Evolutionary conservation across 2,113 vertebrate genomes (phyloP).

Genomic region (Charina bottae): DNA sequence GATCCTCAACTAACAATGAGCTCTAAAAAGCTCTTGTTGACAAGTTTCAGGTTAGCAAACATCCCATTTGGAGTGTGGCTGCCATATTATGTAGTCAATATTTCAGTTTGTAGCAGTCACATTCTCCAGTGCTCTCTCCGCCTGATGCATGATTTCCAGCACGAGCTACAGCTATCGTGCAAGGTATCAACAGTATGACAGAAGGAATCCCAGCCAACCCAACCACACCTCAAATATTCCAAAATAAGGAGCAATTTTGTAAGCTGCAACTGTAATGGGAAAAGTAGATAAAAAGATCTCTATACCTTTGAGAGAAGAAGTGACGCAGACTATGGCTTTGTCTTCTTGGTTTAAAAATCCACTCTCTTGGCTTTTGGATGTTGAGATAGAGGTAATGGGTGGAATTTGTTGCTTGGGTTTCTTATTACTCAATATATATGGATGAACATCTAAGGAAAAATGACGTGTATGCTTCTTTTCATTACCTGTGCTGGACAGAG

Average conservation of each 20-base stretch:
- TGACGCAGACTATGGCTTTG: conserved; percentile 66
- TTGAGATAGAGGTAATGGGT: conserved; percentile 76
- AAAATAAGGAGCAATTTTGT: not conserved
- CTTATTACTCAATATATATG: conserved; percentile 89
- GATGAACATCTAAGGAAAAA: conserved; percentile 96
- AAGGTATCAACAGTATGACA: not conserved
- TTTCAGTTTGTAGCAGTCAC: not conserved
- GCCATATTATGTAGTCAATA: not conserved
- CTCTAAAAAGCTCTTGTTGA: not conserved
- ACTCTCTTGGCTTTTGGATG: conserved; percentile 84
- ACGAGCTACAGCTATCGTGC: not conserved
- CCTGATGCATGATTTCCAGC: not conserved
- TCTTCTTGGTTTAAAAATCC: conserved; percentile 81
- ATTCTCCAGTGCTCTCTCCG: too few relatives aligned
- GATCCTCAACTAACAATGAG: not conserved
- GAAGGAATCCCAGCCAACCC: not conserved
- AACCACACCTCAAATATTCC: not conserved
- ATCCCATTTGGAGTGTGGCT: not conserved
- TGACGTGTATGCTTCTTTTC: conserved; percentile 94
- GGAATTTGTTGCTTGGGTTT: conserved; percentile 86
- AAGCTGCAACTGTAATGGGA: not conserved
- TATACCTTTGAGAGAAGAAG: conserved; percentile 78
- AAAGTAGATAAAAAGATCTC: conserved; percentile 4
- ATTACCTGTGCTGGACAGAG: conserved; percentile 60
- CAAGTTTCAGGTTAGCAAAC: not conserved